Conservation (phyloP, 2,113 vertebrate species). For the Corythaeola cristata region DNA sequence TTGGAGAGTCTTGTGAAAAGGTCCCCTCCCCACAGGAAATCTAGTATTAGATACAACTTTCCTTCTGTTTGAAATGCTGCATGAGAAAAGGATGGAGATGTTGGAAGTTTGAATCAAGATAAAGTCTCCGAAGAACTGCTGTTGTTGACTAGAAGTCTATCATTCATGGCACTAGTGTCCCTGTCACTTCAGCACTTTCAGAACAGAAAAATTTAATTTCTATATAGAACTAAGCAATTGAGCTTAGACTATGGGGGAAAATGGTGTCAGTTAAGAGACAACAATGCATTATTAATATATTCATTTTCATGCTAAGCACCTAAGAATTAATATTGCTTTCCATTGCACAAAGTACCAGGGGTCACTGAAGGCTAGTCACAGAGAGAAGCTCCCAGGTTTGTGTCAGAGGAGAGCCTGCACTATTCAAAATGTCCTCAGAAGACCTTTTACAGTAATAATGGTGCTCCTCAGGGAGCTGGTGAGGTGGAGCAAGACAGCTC, state of each 20-base stretch:
- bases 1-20: constrained; percentile 97
- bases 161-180: not conserved
- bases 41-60: constrained; percentile 95
- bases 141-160: not conserved
- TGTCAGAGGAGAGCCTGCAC: not conserved
- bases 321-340: not conserved
- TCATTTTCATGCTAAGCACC: not conserved
- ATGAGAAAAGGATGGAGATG: constrained; percentile 33
- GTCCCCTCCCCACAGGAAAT: constrained; percentile 95
- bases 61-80: constrained; percentile 97
- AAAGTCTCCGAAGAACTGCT: not conserved
- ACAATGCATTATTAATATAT: not conserved
- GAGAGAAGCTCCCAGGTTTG: not conserved
- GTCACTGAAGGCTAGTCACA: not conserved
- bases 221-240: not conserved
- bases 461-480: not conserved
- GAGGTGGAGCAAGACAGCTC: not conserved
- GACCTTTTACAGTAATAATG: not conserved
- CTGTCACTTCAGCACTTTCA: not conserved
- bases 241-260: not conserved
- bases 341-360: not conserved
- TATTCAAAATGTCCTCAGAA: not conserved
- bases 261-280: not conserved
- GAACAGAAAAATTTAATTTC: not conserved
- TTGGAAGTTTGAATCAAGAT: not conserved